These are phyloP conservation scores for Montifringilla adamsi DNA, from an alignment of 2,113 vertebrate species.

Conservation along the genomic window DNA sequence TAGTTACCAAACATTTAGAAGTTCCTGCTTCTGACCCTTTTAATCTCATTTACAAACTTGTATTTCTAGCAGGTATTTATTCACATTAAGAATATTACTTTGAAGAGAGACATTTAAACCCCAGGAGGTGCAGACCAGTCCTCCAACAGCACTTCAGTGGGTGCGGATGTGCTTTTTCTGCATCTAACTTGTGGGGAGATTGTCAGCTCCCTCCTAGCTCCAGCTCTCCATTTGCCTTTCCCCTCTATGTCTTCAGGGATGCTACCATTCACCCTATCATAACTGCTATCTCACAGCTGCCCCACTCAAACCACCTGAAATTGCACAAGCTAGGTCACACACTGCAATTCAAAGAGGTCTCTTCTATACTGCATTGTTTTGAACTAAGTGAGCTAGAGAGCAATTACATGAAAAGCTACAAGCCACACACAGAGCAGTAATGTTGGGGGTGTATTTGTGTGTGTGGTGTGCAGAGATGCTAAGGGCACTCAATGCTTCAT, in stretches of 20 bases:
- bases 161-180: not conserved
- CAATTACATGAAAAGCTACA: not conserved
- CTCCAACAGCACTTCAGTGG: not conserved
- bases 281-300: not conserved
- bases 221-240: not conserved
- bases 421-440: not conserved
- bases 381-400: not conserved
- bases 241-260: not conserved
- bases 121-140: not conserved
- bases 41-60: not conserved
- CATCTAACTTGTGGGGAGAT: not conserved
- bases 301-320: not conserved
- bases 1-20: not conserved
- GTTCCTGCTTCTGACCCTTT: not conserved
- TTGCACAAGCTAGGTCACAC: not conserved
- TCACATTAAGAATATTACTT: not conserved
- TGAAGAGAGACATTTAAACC: not conserved
- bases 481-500: not conserved
- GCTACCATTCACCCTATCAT: not conserved
- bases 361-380: not conserved
- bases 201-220: not conserved
- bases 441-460: fast-evolving
- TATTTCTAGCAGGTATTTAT: not conserved
- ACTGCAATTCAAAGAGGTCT: not conserved
- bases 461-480: not conserved